Conservation (phyloP, 2,113 vertebrate species). For the Lethenteron reissneri region DNA sequence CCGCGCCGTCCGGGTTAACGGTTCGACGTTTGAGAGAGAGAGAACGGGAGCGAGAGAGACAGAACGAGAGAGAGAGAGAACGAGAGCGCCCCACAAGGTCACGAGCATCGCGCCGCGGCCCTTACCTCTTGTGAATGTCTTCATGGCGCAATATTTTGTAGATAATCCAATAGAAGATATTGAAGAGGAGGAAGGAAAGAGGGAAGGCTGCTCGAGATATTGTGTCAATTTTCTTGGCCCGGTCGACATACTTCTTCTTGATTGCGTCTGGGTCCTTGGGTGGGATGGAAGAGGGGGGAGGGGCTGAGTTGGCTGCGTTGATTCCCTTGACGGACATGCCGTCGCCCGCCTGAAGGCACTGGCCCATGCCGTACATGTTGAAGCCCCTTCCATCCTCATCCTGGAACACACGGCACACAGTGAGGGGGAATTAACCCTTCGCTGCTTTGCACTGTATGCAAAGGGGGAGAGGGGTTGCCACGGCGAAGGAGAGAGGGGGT, state of each 20-base stretch:
- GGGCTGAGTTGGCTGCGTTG: slow-evolving; percentile 4
- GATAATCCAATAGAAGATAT: slow-evolving; percentile 98
- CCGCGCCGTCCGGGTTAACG: no score
- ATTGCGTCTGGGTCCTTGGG: slow-evolving; percentile 59
- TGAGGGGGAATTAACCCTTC: no score
- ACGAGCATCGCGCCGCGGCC: no score
- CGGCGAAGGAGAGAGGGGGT: no score
- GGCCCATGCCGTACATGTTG: slow-evolving; percentile 52
- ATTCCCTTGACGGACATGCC: slow-evolving; percentile 42
- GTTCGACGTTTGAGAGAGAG: no score
- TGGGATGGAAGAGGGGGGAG: slow-evolving; percentile 12
- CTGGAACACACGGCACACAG: background rate
- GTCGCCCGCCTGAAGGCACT: slow-evolving; percentile 69
- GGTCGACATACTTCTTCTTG: slow-evolving; percentile 88
- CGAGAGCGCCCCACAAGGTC: no score
- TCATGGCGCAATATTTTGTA: slow-evolving; percentile 96
- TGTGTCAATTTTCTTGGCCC: slow-evolving; percentile 93
- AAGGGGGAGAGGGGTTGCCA: no score
- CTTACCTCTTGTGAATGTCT: slow-evolving; percentile 56
- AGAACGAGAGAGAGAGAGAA: no score
- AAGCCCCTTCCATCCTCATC: slow-evolving; percentile 57
- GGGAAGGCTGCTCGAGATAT: slow-evolving; percentile 88
- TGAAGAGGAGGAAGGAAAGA: slow-evolving; percentile 91
- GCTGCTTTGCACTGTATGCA: no score
- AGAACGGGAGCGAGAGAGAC: no score